Evolutionary conservation across 30 jellyfish, hydroid and myxozoan species (phyloP), one percentile per base, ranked within the genome.

Genomic region (Aurelia sp.): DNA sequence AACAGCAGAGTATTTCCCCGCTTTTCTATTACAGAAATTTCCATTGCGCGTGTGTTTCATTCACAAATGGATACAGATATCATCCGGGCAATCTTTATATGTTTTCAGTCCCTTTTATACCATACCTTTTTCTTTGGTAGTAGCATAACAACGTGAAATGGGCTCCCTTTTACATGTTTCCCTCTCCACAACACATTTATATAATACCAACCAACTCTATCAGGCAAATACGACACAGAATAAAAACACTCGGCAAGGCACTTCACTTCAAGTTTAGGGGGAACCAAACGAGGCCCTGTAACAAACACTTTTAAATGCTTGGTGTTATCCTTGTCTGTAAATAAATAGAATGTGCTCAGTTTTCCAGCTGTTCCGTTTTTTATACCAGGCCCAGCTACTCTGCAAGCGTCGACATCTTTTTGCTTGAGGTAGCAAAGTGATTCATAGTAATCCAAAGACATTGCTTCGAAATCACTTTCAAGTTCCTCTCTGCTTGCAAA

Each of bases 141-240:
- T 63, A 89, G 48, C 86, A 91, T 86, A 30, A 80, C 72, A 44
- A 72, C 92, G 20, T 66, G 76, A 50, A 77, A 91, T 10, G 98
- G 98, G 35, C 98, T 91, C 66, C 98, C 98, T 18, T 75, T 17
- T 11, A 91, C 80, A 50, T 85, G 92, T 67, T 72, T 75, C 12
- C 91, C 90, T 40, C 81, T 75, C 98, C 98, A 91, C 64, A 83
- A 59, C 18, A 91, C 88, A 53, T 72, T 69, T 0, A 91, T 82
- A 13, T 63, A 51, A 38, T 91, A 91, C 84, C 87, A 72, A 4
- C 98, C 98, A 21, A 85, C 96, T 51, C 98, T 80, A 4, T 82
- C 92, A 20, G 98, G 98, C 79, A 91, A 78, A 51, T 91, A 91
- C 17, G 82, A 64, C 59, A 91, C 91, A 9, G 88, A 35, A 31